phyloP scores from a whole-genome alignment of 2,888 invertebrate species.

The Sepioteuthis lessoniana region DNA sequence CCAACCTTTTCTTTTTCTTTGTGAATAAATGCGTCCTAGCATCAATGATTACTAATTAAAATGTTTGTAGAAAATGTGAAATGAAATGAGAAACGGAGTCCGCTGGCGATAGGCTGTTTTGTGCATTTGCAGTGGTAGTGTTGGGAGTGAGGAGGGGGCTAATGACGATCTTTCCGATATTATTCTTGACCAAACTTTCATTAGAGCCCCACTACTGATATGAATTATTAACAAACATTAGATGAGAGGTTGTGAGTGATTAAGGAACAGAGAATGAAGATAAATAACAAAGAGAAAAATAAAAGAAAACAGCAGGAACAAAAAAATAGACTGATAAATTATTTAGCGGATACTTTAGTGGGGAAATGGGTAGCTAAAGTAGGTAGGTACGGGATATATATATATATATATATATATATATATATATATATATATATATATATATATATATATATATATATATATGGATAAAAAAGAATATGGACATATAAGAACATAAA shows the following conservation, averaged over 20 bases:
- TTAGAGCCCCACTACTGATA: neutral
- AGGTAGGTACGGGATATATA: too few relatives aligned
- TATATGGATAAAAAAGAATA: neutral
- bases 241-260: neutral
- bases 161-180: neutral
- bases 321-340: neutral
- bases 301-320: neutral
- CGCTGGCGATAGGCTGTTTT: neutral
- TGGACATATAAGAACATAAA: neutral
- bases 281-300: neutral
- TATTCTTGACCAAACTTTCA: conserved; percentile 12
- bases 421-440: too few relatives aligned
- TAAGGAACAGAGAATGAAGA: neutral
- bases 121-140: neutral
- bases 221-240: neutral
- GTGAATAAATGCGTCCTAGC: conserved; percentile 15
- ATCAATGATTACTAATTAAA: neutral
- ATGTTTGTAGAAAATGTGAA: neutral
- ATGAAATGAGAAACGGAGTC: conserved; percentile 12
- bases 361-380: neutral
- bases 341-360: neutral
- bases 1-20: neutral
- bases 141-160: neutral
- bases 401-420: too few relatives aligned
- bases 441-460: too few relatives aligned